phyloP scores from a whole-genome alignment of 2,888 invertebrate species.

The Coleophora deauratella region DNA sequence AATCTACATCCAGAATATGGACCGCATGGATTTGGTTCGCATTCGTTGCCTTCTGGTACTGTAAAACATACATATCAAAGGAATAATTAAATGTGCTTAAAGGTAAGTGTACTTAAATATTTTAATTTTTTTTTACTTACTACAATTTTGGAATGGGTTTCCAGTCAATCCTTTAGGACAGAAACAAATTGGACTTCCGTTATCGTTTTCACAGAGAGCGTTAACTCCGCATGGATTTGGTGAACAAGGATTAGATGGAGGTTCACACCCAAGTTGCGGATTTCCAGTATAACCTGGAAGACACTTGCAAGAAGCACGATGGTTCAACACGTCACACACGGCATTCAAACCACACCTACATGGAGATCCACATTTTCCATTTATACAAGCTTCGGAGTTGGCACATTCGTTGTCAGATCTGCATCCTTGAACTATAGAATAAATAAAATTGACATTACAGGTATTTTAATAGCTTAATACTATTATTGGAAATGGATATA shows the following conservation, averaged over 20 bases:
- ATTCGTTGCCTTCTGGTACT: slow-evolving; percentile 93
- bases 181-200: slow-evolving; percentile 90
- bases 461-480: not conserved
- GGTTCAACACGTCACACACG: slow-evolving; percentile 86
- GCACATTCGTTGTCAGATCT: slow-evolving; percentile 81
- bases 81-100: no score
- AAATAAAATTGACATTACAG: not conserved
- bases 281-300: slow-evolving; percentile 87
- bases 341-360: slow-evolving; percentile 87
- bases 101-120: no score
- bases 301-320: slow-evolving; percentile 87
- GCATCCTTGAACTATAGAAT: slow-evolving; percentile 78
- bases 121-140: slow-evolving; percentile 73
- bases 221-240: slow-evolving; percentile 92
- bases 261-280: slow-evolving; percentile 80
- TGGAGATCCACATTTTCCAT: slow-evolving; percentile 83
- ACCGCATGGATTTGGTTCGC: slow-evolving; percentile 88
- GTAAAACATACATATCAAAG: slow-evolving; percentile 27
- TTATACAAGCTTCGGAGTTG: slow-evolving; percentile 83
- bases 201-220: slow-evolving; percentile 88
- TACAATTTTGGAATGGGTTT: slow-evolving; percentile 92
- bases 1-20: slow-evolving; percentile 87
- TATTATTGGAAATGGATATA: slow-evolving; percentile 1
- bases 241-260: slow-evolving; percentile 84
- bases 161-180: slow-evolving; percentile 93